Base-by-base conservation (phyloP, 2,888 invertebrate genomes). In the Liposcelis brunnea region DNA sequence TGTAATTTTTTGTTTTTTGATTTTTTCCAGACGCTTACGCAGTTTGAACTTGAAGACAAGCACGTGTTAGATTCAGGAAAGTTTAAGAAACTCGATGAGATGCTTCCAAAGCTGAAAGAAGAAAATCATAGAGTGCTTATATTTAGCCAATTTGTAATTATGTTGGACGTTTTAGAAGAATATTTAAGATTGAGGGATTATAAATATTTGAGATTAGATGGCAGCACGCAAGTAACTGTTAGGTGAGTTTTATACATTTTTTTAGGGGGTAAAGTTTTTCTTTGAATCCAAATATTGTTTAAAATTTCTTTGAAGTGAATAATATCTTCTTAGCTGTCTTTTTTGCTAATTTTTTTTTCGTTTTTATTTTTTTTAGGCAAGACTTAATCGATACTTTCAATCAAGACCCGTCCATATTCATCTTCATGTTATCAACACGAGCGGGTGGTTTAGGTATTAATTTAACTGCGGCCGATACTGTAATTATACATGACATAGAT, bases 361-460 rank as follows among this genome's bases (percentile, higher is more conserved):
- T 18, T 33, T 33, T 19, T 12, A 6, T 18, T 15, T 47, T 49
- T 59, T 66, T 3, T 68, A 84, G 94, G 58, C 91, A 93, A 67
- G 77, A 80, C 51, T 63, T 95, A 59, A 94, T 97, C 58, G 87
- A 95, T 62, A 72, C 79, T 57, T 97, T 80, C 64, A 91, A 85
- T 56, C 64, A 69, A 7, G 82, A 91, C 59, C 58, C 66, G 2
- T 75, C 74, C 47, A 82, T 93, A 55, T 91, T 90, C 63, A 72
- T 89, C 54, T 95, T 95, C 65, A 70, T 95, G 48, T 62, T 95
- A 54, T 91, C 93, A 4, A 95, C 95, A 1, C 77, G 75, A 59
- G 95, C 95, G 1, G 95, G 95, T 31, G 97, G 95, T n/a, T 70
- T 93, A 43, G 93, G 93, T 46, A 91, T 93, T 57, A 93, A 93